A percentile compares a stretch with the other conserved stretches of the same genome.
Evolutionary conservation across 2,797 vertebrate species (phyloP).

Genomic region (Sternotherus odoratus): DNA sequence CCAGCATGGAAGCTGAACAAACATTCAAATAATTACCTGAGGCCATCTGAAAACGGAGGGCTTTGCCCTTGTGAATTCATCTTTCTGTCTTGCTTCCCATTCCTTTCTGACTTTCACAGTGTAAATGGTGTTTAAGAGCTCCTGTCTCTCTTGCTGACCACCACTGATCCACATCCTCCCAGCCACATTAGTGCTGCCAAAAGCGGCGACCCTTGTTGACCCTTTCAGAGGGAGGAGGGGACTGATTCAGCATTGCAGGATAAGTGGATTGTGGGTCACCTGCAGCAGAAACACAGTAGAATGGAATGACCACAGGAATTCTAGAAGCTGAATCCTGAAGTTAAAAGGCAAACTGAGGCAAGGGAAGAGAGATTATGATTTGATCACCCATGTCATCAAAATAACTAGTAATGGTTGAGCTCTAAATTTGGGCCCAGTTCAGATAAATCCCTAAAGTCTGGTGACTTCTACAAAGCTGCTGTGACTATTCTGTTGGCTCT

Average conservation of each 20-base stretch:
- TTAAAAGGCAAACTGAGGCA: not conserved
- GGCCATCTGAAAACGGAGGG: not conserved
- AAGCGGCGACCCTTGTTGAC: not conserved
- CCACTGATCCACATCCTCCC: not conserved
- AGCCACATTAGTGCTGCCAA: not conserved
- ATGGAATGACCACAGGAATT: not conserved
- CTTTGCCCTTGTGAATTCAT: not conserved
- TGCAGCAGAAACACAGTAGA: not conserved
- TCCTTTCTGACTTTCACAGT: not conserved
- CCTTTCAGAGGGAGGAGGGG: not conserved
- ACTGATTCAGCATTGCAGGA: not conserved
- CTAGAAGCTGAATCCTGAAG: not conserved
- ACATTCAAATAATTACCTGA: not conserved
- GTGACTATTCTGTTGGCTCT: not conserved
- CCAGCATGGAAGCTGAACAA: not conserved
- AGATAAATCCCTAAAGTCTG: not conserved
- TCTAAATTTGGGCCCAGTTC: not conserved
- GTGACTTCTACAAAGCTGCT: not conserved
- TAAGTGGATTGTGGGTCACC: not conserved
- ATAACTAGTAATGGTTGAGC: not conserved
- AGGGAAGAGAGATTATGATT: not conserved
- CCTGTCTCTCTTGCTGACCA: not conserved
- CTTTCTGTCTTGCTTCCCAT: not conserved
- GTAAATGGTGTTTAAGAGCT: not conserved
- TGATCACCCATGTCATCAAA: fast-evolving